Percentiles rank a stretch among this genome's conserved stretches.
Evolutionary conservation across 2,797 vertebrate species (phyloP).

Genomic region (Mareca strepera): DNA sequence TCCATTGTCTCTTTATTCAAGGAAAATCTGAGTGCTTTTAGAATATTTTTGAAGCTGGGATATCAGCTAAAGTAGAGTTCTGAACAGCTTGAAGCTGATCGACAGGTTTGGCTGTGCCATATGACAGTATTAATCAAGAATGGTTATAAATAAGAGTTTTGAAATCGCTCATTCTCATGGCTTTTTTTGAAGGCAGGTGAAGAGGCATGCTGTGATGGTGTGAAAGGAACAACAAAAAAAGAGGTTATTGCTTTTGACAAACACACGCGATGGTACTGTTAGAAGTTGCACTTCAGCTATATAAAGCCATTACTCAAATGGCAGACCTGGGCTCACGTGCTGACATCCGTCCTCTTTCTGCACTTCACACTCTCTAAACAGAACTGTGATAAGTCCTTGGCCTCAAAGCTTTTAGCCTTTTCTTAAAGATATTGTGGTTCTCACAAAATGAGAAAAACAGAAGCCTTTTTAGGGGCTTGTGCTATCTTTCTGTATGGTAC

Average conservation of each 20-base stretch:
- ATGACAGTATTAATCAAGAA: neutral
- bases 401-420: neutral
- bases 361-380: neutral
- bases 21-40: neutral
- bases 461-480: neutral
- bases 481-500: neutral
- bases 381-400: neutral
- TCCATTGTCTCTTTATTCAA: neutral
- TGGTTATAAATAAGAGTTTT: neutral
- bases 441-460: neutral
- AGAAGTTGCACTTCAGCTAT: neutral
- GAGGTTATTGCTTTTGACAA: neutral
- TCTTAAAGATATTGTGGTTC: neutral
- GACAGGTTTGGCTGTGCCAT: neutral
- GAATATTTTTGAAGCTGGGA: neutral
- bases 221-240: neutral
- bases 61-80: neutral
- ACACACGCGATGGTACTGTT: neutral
- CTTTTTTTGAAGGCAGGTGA: neutral
- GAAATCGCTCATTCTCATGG: neutral
- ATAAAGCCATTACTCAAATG: neutral
- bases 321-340: neutral
- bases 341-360: fast-evolving
- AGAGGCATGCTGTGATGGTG: neutral
- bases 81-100: neutral